These are phyloP conservation scores for Tetranychus piercei DNA, from an alignment of 2,888 invertebrate genomes.

Conservation along the genomic window DNA sequence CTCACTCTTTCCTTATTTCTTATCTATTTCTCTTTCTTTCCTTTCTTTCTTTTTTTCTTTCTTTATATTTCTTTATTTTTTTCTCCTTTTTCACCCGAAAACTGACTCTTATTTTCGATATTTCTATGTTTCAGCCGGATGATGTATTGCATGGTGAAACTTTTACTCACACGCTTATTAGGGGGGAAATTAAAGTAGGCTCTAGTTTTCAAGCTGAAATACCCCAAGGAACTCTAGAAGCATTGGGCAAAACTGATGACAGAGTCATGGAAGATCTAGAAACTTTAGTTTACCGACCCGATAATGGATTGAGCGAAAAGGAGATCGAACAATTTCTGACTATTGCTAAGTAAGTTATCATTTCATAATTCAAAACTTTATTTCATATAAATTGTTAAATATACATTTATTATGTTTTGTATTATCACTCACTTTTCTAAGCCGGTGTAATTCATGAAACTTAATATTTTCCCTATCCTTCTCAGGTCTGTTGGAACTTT, in stretches of 20 bases:
- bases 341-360: constrained; percentile 38
- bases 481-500: constrained; percentile 85
- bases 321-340: constrained; percentile 98
- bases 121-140: not conserved
- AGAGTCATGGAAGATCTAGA: constrained; percentile 60
- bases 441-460: too few species aligned
- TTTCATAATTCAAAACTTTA: not conserved
- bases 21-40: too few species aligned
- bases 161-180: not conserved
- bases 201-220: constrained; percentile 92
- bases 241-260: constrained; percentile 44
- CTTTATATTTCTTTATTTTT: not conserved
- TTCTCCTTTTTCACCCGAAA: not conserved
- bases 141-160: not conserved
- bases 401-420: too few species aligned
- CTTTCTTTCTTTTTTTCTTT: not conserved
- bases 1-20: constrained; percentile 2
- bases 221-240: constrained; percentile 37
- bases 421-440: not conserved
- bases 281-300: constrained; percentile 82
- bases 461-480: not conserved
- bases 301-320: constrained; percentile 71
- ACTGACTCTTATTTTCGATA: too few species aligned
- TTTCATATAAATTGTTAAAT: not conserved
- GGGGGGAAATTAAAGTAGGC: constrained; percentile 71